Conservation (phyloP, 2,888 invertebrate genomes). For the Synergus gifuensis region DNA sequence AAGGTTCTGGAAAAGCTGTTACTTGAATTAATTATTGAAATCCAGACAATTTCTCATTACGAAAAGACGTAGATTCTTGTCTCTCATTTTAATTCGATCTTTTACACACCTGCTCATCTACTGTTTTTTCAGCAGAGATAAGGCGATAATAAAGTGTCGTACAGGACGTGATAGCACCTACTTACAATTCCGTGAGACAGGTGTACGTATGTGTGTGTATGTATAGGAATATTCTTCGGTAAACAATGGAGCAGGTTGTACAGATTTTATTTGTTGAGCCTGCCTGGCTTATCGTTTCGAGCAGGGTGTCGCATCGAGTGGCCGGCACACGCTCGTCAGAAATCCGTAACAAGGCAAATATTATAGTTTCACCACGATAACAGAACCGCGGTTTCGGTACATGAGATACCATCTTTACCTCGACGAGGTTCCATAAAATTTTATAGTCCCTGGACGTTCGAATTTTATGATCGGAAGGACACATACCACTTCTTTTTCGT, state of each 20-base stretch:
- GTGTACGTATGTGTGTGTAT: neutral
- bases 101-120: conserved; percentile 11
- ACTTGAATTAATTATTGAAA: neutral
- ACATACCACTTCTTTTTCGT: neutral
- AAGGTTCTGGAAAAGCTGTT: conserved; percentile 25
- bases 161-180: neutral
- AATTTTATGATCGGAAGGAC: conserved; percentile 60
- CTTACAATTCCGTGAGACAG: neutral
- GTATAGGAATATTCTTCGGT: conserved; percentile 66
- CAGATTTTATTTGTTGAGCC: conserved; percentile 75
- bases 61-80: neutral
- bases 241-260: conserved; percentile 75
- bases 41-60: neutral
- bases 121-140: neutral
- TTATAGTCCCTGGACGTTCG: conserved; percentile 69
- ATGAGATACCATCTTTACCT: conserved; percentile 72
- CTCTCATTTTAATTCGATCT: neutral
- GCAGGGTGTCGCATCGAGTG: conserved; percentile 61
- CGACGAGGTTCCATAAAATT: conserved; percentile 71
- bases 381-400: conserved; percentile 65
- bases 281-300: conserved; percentile 71
- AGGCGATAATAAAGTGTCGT: neutral
- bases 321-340: conserved; percentile 60
- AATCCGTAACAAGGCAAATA: conserved; percentile 72
- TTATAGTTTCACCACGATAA: conserved; percentile 71